phyloP scores from a whole-genome alignment of 2,113 vertebrate genomes.

The Mesitornis unicolor region DNA sequence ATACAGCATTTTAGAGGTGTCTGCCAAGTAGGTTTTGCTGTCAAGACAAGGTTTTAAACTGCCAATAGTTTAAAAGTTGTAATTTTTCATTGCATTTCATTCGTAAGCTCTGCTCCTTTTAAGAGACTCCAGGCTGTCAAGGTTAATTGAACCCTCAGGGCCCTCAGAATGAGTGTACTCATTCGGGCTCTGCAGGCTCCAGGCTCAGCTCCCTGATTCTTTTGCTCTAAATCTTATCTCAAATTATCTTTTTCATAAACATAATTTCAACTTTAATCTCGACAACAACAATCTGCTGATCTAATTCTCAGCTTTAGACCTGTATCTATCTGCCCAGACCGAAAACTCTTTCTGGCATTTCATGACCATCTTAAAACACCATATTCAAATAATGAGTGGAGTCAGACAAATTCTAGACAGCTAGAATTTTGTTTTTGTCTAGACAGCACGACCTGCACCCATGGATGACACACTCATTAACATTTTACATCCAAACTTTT shows the following conservation, averaged over 20 bases:
- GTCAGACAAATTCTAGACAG: no score
- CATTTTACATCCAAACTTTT: background rate
- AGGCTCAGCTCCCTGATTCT: slow-evolving; percentile 3
- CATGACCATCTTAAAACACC: background rate
- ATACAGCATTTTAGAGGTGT: slow-evolving; percentile 34
- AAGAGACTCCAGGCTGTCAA: slow-evolving; percentile 60
- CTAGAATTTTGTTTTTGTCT: background rate
- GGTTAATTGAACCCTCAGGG: slow-evolving; percentile 66
- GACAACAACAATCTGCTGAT: background rate
- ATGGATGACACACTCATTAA: background rate
- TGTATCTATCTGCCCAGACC: background rate
- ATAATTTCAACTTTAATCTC: slow-evolving; percentile 43
- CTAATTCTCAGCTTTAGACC: background rate
- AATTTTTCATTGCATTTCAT: slow-evolving; percentile 58
- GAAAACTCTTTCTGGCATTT: background rate
- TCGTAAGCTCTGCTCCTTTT: slow-evolving; percentile 7
- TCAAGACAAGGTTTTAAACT: slow-evolving; percentile 61
- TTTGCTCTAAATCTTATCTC: slow-evolving; percentile 43
- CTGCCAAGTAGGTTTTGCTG: slow-evolving; percentile 39
- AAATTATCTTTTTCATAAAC: slow-evolving; percentile 34
- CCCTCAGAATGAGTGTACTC: background rate
- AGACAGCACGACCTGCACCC: background rate
- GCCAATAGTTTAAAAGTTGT: slow-evolving; percentile 57
- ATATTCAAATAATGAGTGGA: background rate
- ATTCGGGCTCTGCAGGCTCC: slow-evolving; percentile 5